Base-by-base conservation (phyloP, 2,797 vertebrate genomes). In the Epinephelus awoara region DNA sequence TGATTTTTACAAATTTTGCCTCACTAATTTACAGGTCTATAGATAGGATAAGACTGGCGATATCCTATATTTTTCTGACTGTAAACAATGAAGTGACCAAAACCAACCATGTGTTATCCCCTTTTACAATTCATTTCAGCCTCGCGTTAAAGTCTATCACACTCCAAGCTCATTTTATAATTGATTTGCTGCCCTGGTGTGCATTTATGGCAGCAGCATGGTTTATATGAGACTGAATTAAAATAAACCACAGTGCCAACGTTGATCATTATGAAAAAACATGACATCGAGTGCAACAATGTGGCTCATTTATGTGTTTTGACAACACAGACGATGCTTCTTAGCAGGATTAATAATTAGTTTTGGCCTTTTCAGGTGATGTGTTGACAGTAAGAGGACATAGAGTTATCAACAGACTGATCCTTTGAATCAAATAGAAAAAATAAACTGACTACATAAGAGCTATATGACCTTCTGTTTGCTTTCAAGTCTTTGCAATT, bases 301-400 rank as follows among this genome's bases (percentile, higher is more conserved):
- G 4, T 25, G 21, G 13, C 12, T 54, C 51, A 54, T 54, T 54
- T 11, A 17, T 51, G 14, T 29, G 34, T 34, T 8, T 34, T 34
- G 34, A 34, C 34, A 34, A 34, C 18, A 46, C 40, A 25, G n/a
- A 65, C 2, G 7, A 5, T 27, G 44, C 10, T 10, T 18, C 3
- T 75, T 21, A 9, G 19, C 14, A 5, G 64, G 49, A 61, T 54
- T 46, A 29, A 18, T 67, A 9, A 42, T 51, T 47, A 56, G 17
- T 56, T 68, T 69, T 5, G 3, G 11, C 42, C 40, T 61, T 75
- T 75, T 46, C n/a, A 61, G 19, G 9, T 47, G 13, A 52, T 67
- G 46, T 52, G 21, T 18, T 42, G 17, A 44, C 23, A n/a, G 0
- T 29, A 46, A 23, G 9, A 54, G 10, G 6, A 42, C 50, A 2